Conservation (phyloP, 2,113 vertebrate species). For the Todiramphus chloris region DNA sequence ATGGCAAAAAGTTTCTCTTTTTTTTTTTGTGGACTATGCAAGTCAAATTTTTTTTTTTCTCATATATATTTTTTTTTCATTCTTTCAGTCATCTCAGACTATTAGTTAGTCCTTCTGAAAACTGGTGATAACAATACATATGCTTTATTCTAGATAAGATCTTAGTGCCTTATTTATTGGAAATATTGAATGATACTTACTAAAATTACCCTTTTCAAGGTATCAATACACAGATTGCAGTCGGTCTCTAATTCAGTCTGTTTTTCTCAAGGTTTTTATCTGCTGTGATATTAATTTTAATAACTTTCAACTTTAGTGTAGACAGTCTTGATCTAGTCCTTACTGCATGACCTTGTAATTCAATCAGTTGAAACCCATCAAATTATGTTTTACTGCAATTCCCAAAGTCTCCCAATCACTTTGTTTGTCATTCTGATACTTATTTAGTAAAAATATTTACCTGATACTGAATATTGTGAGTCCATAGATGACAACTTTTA, state of each 20-base stretch:
- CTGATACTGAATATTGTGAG: background rate
- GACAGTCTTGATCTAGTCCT: background rate
- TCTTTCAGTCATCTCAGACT: background rate
- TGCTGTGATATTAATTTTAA: background rate
- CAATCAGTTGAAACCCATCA: background rate
- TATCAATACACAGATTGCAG: background rate
- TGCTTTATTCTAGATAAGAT: background rate
- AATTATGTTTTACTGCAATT: background rate
- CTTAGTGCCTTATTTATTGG: background rate
- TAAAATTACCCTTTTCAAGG: background rate
- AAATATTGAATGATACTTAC: background rate
- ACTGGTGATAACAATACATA: background rate
- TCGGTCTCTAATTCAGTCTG: background rate
- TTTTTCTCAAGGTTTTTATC: background rate
- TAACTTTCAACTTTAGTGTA: background rate
- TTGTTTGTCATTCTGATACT: background rate
- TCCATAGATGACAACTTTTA: background rate
- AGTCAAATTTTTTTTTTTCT: background rate
- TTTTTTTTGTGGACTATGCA: background rate
- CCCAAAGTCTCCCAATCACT: background rate
- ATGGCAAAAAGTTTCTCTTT: background rate
- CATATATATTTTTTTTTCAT: background rate
- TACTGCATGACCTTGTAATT: background rate
- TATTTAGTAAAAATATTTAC: background rate
- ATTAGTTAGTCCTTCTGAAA: background rate